Base-by-base conservation (phyloP, 2,797 vertebrate genomes). In the Ptychadena robeensis region DNA sequence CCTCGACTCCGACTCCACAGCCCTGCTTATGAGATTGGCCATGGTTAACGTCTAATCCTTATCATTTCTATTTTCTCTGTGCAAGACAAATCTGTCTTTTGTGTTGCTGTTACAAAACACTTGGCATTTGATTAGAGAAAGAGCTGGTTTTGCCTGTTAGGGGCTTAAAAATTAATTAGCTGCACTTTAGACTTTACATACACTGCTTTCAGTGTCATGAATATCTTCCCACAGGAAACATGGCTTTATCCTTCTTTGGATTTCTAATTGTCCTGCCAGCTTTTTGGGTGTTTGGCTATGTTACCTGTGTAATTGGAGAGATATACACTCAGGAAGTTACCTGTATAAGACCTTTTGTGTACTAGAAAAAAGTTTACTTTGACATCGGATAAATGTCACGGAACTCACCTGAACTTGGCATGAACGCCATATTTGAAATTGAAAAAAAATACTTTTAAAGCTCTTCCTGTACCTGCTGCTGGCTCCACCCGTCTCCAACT, bases 41-140 rank as follows among this genome's bases (percentile, higher is more conserved):
- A 7, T 59, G 27, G 53, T 67, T 40, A 22, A 10, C n/a, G 48
- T 53, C 35, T 77, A 67, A 77, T 67, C 71, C 74, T 35, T 31
- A 61, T 34, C 32, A 63, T 64, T 63, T 72, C 30, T 38, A 37
- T 28, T 65, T 66, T 40, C 30, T 63, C 28, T 30, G 38, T 59
- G 22, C 30, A 18, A 75, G 53, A 64, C 73, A 75, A 74, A 65
- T 65, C 15, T 37, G 38, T 66, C 74, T 66, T 40, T 40, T 77
- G 44, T 77, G 12, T 7, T 64, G 2, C 25, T 77, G 32, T 66
- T 76, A 64, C 72, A 74, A 66, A 65, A 77, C 74, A 44, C 31
- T 75, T 64, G 73, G 59, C 73, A 10, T 40, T 38, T 77, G 74
- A 78, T 78, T 22, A 69, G 34, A 79, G 65, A 18, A 30, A 25